Evolutionary conservation across 2,797 vertebrate genomes (phyloP), one percentile per base, ranked within the genome.

Genomic region (Karalla daura): DNA sequence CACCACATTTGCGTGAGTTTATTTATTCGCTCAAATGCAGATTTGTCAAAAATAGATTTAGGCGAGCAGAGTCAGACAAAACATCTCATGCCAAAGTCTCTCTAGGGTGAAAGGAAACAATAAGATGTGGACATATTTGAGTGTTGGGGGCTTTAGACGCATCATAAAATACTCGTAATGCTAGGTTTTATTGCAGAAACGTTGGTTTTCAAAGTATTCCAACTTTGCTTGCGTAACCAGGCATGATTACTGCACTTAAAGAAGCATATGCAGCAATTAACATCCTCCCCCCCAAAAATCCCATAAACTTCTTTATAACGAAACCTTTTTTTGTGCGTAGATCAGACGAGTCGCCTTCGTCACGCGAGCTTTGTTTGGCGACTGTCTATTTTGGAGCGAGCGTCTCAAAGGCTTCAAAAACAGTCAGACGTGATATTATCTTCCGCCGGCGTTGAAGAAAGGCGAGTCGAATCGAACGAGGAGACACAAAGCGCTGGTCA

Each of bases 401-500:
- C n/a, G 32, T 63, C 51, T 63, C 14, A 40, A 40, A 39, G 18
- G 1, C 27, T 2, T n/a, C 41, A 35, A 18, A 54, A 58, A 41
- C 12, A 6, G 37, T 13, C 5, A 3, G 18, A 9, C 37, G 37
- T 27, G n/a, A 11, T 39, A 21, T 40, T 30, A 39, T 35, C 37
- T 28, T 18, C 2, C n/a, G 23, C 37, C 18, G 40, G 24, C 7
- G 11, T 0, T 12, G 24, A 20, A 56, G 3, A 23, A 51, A 20
- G 45, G 50, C 46, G 7, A 30, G 43, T 24, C 3, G 5, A 5
- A 15, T 17, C 18, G 30, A 23, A 37, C n/a, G 39, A 30, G 5
- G 17, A 49, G 47, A 36, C 33, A 70, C 23, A 47, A 70, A 68
- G 43, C 36, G 1, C 0, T 36, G 56, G 54, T 69, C 67, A 66